These are phyloP conservation scores for Clarias macrocephalus DNA, from an alignment of 2,113 vertebrate species.

Conservation along the genomic window DNA sequence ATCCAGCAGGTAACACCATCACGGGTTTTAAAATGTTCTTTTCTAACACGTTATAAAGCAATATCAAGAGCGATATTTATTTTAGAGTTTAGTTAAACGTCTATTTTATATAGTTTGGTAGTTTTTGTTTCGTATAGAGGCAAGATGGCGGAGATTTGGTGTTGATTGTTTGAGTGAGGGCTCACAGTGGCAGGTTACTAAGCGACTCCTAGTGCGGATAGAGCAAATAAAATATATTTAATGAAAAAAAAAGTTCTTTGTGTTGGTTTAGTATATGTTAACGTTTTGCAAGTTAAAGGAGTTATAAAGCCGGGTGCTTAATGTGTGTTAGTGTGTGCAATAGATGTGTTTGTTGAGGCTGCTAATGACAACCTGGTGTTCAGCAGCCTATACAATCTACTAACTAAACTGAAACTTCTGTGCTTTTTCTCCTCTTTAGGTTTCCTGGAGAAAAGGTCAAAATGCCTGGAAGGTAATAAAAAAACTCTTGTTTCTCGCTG, in stretches of 20 bases:
- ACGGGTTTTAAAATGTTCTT: not conserved
- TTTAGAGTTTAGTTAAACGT: not conserved
- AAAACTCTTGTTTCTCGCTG: fast-evolving
- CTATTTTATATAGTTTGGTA: not conserved
- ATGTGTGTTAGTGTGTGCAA: not conserved
- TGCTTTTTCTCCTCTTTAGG: conserved; percentile 50
- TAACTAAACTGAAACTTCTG: not conserved
- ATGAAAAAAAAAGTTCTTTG: not conserved
- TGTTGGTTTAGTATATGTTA: not conserved
- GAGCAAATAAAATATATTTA: not conserved
- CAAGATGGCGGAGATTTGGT: conserved; percentile 4
- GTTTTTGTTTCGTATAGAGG: not conserved
- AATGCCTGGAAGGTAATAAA: conserved; percentile 91
- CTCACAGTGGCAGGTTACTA: too few relatives aligned
- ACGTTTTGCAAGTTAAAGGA: too few relatives aligned
- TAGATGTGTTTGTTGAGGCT: not conserved
- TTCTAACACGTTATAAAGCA: not conserved
- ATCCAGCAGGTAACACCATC: conserved; percentile 30
- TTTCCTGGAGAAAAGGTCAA: conserved; percentile 41
- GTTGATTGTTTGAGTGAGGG: conserved; percentile 5
- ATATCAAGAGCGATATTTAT: not conserved
- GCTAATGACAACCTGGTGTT: not conserved
- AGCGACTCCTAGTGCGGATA: not conserved
- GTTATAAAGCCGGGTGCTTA: not conserved
- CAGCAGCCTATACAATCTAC: not conserved